Conservation (phyloP, 2,888 invertebrate genomes). For the Sarcophaga subvicina region DNA sequence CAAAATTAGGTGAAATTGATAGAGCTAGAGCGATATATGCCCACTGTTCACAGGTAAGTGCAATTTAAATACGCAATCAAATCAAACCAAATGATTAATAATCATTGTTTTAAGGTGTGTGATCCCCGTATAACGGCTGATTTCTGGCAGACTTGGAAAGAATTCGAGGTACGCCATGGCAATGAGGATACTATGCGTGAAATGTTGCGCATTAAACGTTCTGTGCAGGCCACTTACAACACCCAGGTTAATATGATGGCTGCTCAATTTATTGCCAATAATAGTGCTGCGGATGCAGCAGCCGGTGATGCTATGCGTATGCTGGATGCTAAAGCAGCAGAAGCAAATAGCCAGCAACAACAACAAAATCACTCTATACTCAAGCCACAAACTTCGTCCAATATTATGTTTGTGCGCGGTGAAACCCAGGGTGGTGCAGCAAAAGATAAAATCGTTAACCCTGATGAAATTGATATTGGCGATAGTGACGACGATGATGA, state of each 20-base stretch:
- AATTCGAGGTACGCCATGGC: slow-evolving; percentile 99
- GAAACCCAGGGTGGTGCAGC: slow-evolving; percentile 90
- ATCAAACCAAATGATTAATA: neutral
- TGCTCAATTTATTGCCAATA: slow-evolving; percentile 95
- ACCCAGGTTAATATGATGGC: slow-evolving; percentile 99
- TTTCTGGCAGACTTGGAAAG: slow-evolving; percentile 99
- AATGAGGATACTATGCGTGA: slow-evolving; percentile 99
- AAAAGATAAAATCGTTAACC: slow-evolving; percentile 89
- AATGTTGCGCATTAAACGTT: slow-evolving; percentile 98
- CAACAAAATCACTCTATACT: slow-evolving; percentile 71
- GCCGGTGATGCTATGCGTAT: slow-evolving; percentile 94
- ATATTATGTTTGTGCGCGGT: slow-evolving; percentile 93
- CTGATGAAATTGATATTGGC: slow-evolving; percentile 94
- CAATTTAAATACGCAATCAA: neutral
- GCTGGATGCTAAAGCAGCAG: slow-evolving; percentile 92
- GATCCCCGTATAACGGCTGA: slow-evolving; percentile 97
- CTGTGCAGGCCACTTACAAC: slow-evolving; percentile 98
- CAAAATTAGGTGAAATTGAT: slow-evolving; percentile 98
- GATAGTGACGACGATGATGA: slow-evolving; percentile 86
- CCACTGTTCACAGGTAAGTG: slow-evolving; percentile 96
- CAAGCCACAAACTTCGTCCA: slow-evolving; percentile 80
- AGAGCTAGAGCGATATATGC: slow-evolving; percentile 98
- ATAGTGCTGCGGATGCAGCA: slow-evolving; percentile 87
- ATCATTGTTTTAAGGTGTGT: slow-evolving; percentile 83
- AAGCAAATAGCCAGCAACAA: slow-evolving; percentile 77